Evolutionary conservation across 2,888 invertebrate species (phyloP).

Genomic region (Toxonevra muliebris): DNA sequence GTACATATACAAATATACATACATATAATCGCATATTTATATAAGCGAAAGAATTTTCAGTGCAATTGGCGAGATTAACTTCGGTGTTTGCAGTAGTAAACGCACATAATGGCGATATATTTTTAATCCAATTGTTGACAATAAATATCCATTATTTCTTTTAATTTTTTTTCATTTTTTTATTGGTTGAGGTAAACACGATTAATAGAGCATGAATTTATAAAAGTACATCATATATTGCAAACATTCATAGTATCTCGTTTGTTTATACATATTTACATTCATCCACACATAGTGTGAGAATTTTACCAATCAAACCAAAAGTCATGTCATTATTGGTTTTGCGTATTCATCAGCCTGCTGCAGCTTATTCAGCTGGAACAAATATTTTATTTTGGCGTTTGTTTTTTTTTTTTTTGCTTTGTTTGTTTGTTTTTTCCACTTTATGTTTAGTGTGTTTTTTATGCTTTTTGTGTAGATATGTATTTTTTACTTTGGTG

Average conservation of each 20-base stretch:
- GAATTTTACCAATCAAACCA: constrained; percentile 56
- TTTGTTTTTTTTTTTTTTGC: too few species aligned
- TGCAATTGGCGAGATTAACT: neutral
- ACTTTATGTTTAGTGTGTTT: constrained; percentile 40
- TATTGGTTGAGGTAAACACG: constrained; percentile 26
- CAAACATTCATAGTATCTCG: constrained; percentile 19
- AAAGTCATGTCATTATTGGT: constrained; percentile 61
- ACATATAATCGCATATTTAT: too few species aligned
- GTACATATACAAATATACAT: neutral
- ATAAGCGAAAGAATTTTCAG: neutral
- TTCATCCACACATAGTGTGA: constrained; percentile 25
- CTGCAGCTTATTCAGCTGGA: constrained; percentile 57
- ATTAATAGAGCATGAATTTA: constrained; percentile 59
- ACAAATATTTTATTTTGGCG: constrained; percentile 46
- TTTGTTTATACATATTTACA: constrained; percentile 38
- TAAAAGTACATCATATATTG: constrained; percentile 30
- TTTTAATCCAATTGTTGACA: constrained; percentile 27
- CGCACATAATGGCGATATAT: too few species aligned
- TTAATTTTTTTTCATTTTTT: neutral
- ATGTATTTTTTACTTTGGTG: too few species aligned
- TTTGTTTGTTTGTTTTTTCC: constrained; percentile 44
- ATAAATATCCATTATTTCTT: constrained; percentile 20
- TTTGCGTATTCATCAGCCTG: constrained; percentile 36
- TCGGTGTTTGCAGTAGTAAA: too few species aligned
- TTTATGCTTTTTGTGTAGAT: too few species aligned